Percentiles rank a stretch among this genome's conserved stretches.
phyloP scores from a whole-genome alignment of 23 tunicate genomes.

The Ascidia mentula region DNA sequence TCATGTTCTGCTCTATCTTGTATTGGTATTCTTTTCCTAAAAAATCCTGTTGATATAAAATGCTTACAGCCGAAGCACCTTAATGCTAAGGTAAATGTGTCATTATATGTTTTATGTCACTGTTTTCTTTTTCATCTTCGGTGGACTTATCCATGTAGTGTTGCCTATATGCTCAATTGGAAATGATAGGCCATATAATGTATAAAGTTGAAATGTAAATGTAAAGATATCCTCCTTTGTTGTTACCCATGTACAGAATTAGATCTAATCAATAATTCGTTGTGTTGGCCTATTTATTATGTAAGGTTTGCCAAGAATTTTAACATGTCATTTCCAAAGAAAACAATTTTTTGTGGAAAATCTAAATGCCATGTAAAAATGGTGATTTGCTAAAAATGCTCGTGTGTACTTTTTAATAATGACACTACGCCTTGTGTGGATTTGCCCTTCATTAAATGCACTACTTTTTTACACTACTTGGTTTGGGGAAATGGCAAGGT shows the following conservation, averaged over 20 bases:
- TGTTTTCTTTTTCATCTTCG: background rate
- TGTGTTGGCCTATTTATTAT: background rate
- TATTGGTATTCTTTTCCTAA: background rate
- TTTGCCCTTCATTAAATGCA: background rate
- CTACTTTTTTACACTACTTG: background rate
- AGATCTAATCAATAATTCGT: constrained; percentile 1
- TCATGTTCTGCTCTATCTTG: background rate
- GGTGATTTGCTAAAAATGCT: background rate
- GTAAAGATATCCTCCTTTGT: background rate
- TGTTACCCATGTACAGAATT: background rate
- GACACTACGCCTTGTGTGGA: background rate
- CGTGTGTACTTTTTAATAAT: background rate
- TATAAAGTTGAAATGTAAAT: constrained; percentile 2
- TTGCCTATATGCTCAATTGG: background rate
- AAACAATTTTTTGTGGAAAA: background rate
- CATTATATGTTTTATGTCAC: background rate
- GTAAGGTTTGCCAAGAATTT: background rate
- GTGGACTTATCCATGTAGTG: constrained; percentile 13
- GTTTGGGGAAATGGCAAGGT: too few relatives aligned
- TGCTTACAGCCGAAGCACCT: background rate
- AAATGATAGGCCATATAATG: constrained; percentile 7
- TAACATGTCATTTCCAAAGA: too few relatives aligned
- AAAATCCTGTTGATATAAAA: background rate
- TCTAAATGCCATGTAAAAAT: background rate
- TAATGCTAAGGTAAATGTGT: background rate